A percentile compares a stretch with the other conserved stretches of the same genome.
Conservation (phyloP, 2,797 vertebrate species). For the Coilia nasus region DNA sequence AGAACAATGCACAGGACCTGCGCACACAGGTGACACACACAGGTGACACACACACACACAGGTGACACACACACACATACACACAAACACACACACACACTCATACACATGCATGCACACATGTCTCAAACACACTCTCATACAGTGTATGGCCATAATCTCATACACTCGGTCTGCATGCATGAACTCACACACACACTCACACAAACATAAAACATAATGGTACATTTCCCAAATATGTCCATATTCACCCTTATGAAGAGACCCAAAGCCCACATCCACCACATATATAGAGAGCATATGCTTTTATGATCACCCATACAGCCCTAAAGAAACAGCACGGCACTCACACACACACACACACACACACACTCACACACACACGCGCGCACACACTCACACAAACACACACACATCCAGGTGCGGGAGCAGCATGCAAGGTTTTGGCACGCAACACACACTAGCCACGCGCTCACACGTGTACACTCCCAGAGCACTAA, state of each 20-base stretch:
- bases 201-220: not conserved
- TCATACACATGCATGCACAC: too few relatives aligned
- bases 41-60: not conserved
- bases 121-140: too few relatives aligned
- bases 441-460: not conserved
- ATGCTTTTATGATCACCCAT: not conserved
- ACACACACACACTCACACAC: not conserved
- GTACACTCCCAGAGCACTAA: not conserved
- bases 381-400: not conserved
- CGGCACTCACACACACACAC: not conserved
- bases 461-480: not conserved
- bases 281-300: not conserved
- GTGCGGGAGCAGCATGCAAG: not conserved
- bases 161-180: too few relatives aligned
- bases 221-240: too few relatives aligned
- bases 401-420: not conserved
- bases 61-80: too few relatives aligned
- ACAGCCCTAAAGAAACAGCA: not conserved
- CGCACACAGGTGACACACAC: conserved; percentile 72
- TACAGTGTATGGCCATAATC: too few relatives aligned
- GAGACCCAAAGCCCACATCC: too few relatives aligned
- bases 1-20: conserved; percentile 70
- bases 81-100: too few relatives aligned
- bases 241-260: too few relatives aligned
- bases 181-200: too few relatives aligned